Percentiles rank a stretch among this genome's conserved stretches.
Conservation (phyloP, 2,113 vertebrate species). For the Albula goreensis region DNA sequence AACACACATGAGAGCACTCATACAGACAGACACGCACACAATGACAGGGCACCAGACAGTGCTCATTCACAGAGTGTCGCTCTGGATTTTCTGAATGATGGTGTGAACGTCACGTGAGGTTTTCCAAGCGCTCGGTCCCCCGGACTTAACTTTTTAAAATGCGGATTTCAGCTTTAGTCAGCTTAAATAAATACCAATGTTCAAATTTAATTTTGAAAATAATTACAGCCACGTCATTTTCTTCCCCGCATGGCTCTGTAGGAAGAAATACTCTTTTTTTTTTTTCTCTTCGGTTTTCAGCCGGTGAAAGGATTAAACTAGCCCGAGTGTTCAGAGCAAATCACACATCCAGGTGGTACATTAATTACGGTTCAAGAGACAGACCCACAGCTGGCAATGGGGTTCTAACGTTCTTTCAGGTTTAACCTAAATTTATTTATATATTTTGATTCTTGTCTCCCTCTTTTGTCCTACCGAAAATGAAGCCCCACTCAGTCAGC, state of each 20-base stretch:
- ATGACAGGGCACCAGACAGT: background rate
- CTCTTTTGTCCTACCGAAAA: too few relatives aligned
- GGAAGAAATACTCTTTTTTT: background rate
- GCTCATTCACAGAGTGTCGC: background rate
- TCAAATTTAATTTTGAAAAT: conserved; percentile 34
- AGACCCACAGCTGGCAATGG: background rate
- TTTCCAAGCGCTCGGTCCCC: background rate
- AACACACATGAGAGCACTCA: conserved; percentile 1
- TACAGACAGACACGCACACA: background rate
- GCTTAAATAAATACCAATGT: conserved; percentile 26
- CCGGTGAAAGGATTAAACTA: background rate
- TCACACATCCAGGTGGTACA: conserved; percentile 15
- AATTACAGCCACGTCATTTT: conserved; percentile 8
- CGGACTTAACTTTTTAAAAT: conserved; percentile 8
- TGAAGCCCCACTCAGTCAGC: too few relatives aligned
- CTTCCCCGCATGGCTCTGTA: background rate
- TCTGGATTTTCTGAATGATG: background rate
- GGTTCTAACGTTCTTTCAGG: background rate
- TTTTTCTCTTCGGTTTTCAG: background rate
- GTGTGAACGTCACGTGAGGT: background rate
- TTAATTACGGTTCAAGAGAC: conserved; percentile 1
- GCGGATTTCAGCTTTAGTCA: conserved; percentile 12
- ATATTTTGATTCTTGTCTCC: too few relatives aligned
- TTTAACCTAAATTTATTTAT: background rate
- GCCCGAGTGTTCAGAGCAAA: background rate